Base-by-base conservation (phyloP, 1,140 invertebrate species). In the Macrobrachium rosenbergii region DNA sequence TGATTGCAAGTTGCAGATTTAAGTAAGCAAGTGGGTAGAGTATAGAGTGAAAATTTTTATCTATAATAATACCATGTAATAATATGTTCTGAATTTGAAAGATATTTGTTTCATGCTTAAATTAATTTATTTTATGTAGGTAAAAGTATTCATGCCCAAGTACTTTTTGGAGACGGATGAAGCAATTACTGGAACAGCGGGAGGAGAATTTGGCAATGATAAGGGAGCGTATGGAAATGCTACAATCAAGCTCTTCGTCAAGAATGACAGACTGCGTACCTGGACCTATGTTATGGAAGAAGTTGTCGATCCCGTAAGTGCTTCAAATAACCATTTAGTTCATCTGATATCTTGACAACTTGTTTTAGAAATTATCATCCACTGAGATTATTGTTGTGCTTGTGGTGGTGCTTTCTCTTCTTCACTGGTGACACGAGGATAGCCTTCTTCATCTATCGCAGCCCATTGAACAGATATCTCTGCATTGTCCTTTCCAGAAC, bases 91-190 rank as follows among this genome's bases (percentile, higher is more conserved):
- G n/a, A n/a, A n/a, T 10, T 10, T 52, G 2, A 52, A 10, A 52
- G 6, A 52, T 12, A 52, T 5, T 52, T 52, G 12, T 10, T 52
- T 52, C 0, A 2, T 19, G 23, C 5, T 23, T 80, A 21, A 62
- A 11, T 62, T 16, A 43, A 17, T n/a, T 10, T 21, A 59, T 62
- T 52, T 28, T 58, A n/a, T 60, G 17, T 80, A 90, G 89, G 83
- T 88, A 16, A 90, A 90, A 60, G 81, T 89, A 75, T 86, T 90
- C 82, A 90, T 92, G 90, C 91, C 91, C 19, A 91, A 92, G 21
- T 93, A 91, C 86, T 90, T 92, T 16, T 67, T 92, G 67, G 91
- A 91, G 16, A 91, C 90, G 6, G 92, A 92, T 37, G 91, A 92
- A 83, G 88, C 79, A 23, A 87, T 93, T 17, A 90, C 84, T 23